Base-by-base conservation (phyloP, 2,797 vertebrate species). In the Melanotaenia nigrans region DNA sequence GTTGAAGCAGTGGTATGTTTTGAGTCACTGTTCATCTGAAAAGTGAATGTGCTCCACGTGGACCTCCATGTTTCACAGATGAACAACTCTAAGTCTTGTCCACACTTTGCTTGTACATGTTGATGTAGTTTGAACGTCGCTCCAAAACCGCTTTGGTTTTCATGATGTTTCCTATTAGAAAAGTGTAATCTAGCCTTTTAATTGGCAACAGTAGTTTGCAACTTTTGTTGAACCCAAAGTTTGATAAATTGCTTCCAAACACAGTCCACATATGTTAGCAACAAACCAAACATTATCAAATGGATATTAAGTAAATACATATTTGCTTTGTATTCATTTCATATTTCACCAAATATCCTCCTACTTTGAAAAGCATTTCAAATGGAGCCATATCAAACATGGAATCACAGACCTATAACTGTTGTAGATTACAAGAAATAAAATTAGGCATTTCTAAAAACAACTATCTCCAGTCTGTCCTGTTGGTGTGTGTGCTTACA, bases 401-500 rank as follows among this genome's bases (percentile, higher is more conserved):
- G 30, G 30, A 32, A 6, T 32, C 30, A 32, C 4, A 10, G 3
- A 25, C 28, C 35, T 45, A 36, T 12, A 28, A 14, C 20, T 0
- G 8, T 61, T 54, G 33, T 54, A 54, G 61, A 13, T 33, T 40
- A 78, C 51, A 28, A 58, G 25, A 54, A 68, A 57, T 75, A 63
- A 76, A 81, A 61, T 20, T 18, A 1, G 28, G 38, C 45, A 59
- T 53, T 69, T 59, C 20, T 24, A n/a, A 42, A 25, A 33, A 59
- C 8, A 5, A 3, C 42, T 73, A 51, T 74, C 61, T 33, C 35
- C 5, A 4, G 42, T 20, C 38, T 10, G 7, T 71, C 56, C 62
- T 12, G 68, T 38, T 18, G 16, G 60, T 0, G 53, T 63, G 66
- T 18, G 3, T 22, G 56, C 67, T 22, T 59, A 79, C 73, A 75